Evolutionary conservation across 2,113 vertebrate species (phyloP), one percentile per base, ranked within the genome.

Genomic region (Pavo muticus): DNA sequence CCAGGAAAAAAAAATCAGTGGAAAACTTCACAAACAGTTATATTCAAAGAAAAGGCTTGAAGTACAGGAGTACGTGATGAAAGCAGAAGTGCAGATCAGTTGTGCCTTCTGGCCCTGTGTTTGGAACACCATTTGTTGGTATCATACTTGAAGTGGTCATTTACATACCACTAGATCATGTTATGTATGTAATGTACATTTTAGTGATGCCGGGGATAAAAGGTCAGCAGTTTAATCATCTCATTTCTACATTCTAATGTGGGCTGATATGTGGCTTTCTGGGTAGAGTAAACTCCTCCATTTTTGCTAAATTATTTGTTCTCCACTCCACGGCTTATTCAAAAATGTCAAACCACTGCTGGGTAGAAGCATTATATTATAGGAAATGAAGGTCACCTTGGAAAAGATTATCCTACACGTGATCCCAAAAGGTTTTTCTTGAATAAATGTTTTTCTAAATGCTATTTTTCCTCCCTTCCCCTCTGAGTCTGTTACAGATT

Each of bases 1-100:
- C 94, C 97, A 97, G 91, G 89, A 94, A 57, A 91, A 96, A 92
- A 95, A 94, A 94, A 74, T 78, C 39, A 83, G 60, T 92, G 86
- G 85, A 92, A 95, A 96, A 91, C 86, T 95, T 88, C 88, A 94
- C 78, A 78, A 96, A 93, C 74, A 91, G 92, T 90, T 91, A 84
- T 80, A 47, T 88, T 94, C 87, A 97, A 97, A 94, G 90, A 72
- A 87, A 76, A 91, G 65, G 29, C 81, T 93, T 81, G 52, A 88
- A 94, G 71, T 47, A 42, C 86, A 81, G 3, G 29, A 75, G 54
- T 40, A 72, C 35, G 64, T 85, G 59, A 78, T 67, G 74, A 63
- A 81, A 80, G 57, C 47, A 42, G 68, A 35, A 69, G 42, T 59
- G 77, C 59, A 64, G 44, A 70, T 77, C 6, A 2, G 14, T 59